A percentile compares a stretch with the other conserved stretches of the same genome.
phyloP scores from a whole-genome alignment of 2,797 vertebrate species.

The Karalla daura region DNA sequence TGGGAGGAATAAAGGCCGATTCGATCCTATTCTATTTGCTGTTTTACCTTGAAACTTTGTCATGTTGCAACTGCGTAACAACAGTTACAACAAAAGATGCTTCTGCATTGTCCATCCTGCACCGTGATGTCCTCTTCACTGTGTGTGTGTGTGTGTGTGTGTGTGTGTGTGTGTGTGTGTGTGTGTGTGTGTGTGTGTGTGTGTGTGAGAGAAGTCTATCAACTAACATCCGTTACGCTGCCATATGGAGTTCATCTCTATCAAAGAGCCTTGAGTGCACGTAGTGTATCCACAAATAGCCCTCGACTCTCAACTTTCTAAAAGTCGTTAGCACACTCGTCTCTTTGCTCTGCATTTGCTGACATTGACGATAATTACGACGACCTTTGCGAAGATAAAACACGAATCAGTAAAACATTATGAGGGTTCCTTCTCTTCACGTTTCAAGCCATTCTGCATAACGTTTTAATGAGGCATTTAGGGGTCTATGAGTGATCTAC shows the following conservation, averaged over 20 bases:
- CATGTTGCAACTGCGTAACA: too few relatives aligned
- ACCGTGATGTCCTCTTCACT: neutral
- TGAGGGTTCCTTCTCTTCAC: constrained; percentile 68
- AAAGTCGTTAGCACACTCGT: constrained; percentile 62
- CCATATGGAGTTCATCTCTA: constrained; percentile 57
- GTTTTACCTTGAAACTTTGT: too few relatives aligned
- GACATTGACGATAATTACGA: constrained; percentile 80
- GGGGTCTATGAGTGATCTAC: constrained; percentile 82
- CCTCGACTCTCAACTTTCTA: constrained; percentile 70
- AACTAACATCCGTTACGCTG: constrained; percentile 6
- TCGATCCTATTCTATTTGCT: too few relatives aligned
- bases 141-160: neutral
- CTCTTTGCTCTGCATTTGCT: constrained; percentile 69
- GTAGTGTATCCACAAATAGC: constrained; percentile 55
- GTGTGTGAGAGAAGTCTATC: too few relatives aligned
- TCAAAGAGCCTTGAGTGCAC: constrained; percentile 49
- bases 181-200: neutral
- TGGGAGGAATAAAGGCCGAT: too few relatives aligned
- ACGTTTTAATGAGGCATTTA: constrained; percentile 83
- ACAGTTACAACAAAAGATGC: neutral
- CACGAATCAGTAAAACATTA: constrained; percentile 78
- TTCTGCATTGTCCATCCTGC: constrained; percentile 6
- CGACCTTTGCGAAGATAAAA: constrained; percentile 79
- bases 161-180: neutral
- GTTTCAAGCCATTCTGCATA: constrained; percentile 75